A percentile compares a stretch with the other conserved stretches of the same genome.
Conservation (phyloP, 1,140 invertebrate genomes). For the Sycobia sp. region DNA sequence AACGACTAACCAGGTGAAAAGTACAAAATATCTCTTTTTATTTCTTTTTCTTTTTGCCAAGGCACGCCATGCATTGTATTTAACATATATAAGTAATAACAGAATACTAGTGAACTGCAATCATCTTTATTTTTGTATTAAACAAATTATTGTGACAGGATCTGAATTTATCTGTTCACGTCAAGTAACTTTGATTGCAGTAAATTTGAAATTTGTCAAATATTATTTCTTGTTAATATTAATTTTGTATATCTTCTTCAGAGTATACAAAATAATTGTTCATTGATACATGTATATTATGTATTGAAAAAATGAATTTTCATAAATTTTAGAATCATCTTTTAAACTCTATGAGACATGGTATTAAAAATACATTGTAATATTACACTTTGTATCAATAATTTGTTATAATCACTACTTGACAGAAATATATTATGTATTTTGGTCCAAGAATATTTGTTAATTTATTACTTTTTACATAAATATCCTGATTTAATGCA, state of each 20-base stretch:
- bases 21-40: slow-evolving; percentile 26
- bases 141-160: no score
- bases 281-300: slow-evolving; percentile 1
- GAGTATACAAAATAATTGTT: neutral
- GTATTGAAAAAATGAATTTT: neutral
- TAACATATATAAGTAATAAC: no score
- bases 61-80: slow-evolving; percentile 36
- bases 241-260: neutral
- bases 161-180: no score
- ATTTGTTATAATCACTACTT: slow-evolving; percentile 35
- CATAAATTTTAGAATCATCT: slow-evolving; percentile 3
- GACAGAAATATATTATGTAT: slow-evolving; percentile 36
- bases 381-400: slow-evolving; percentile 9
- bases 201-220: slow-evolving; percentile 6
- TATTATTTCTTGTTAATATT: neutral
- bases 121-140: neutral
- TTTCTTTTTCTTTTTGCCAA: slow-evolving; percentile 31
- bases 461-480: slow-evolving; percentile 11
- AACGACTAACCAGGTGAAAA: slow-evolving; percentile 3
- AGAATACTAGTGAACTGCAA: slow-evolving; percentile 18
- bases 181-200: no score
- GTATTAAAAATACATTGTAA: slow-evolving; percentile 49
- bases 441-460: slow-evolving; percentile 37
- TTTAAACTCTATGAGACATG: slow-evolving; percentile 3
- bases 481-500: no score